Conservation (phyloP, 2,113 vertebrate species). For the Cichladusa arquata region DNA sequence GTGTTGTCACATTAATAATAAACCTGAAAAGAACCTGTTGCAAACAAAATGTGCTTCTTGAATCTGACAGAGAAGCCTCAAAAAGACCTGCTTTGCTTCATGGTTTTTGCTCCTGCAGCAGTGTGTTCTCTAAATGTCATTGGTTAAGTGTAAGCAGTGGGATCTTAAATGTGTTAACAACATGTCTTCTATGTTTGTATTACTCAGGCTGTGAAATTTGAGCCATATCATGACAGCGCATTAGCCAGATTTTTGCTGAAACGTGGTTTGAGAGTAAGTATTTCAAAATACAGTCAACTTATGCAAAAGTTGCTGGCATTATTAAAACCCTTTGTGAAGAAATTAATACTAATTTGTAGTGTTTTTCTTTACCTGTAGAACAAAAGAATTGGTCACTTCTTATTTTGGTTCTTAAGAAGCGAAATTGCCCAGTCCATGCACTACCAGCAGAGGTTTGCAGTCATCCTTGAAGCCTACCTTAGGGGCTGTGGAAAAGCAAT, state of each 20-base stretch:
- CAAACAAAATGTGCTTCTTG: not conserved
- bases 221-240: slow-evolving; percentile 96
- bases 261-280: slow-evolving; percentile 89
- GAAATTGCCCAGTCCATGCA: slow-evolving; percentile 99
- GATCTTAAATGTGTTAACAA: not conserved
- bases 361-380: slow-evolving; percentile 78
- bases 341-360: not conserved
- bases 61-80: not conserved
- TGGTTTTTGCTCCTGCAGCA: not conserved
- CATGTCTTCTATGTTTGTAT: slow-evolving; percentile 39
- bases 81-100: not conserved
- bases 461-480: slow-evolving; percentile 93
- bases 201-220: slow-evolving; percentile 94
- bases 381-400: slow-evolving; percentile 95
- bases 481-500: slow-evolving; percentile 92
- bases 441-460: slow-evolving; percentile 94
- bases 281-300: not conserved
- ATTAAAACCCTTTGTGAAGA: not conserved
- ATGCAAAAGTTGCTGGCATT: not conserved
- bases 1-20: not conserved
- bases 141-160: not conserved
- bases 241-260: slow-evolving; percentile 94
- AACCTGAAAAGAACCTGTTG: not conserved
- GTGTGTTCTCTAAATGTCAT: not conserved
- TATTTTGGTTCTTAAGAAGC: slow-evolving; percentile 98